These are phyloP conservation scores for Petrophora chlorosata DNA, from an alignment of 2,888 invertebrate species.

Conservation along the genomic window DNA sequence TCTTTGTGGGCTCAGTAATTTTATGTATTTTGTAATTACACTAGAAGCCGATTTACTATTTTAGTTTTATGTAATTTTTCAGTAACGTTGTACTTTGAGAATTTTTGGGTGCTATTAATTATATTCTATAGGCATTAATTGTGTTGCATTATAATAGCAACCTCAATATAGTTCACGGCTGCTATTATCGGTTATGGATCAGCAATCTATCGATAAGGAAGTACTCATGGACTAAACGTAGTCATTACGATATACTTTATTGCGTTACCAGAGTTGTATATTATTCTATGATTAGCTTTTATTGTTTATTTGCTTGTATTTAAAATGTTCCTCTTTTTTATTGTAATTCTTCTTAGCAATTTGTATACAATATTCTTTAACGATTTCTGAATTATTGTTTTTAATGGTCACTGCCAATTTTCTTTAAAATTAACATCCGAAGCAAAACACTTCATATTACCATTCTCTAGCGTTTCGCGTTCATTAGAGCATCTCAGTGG, in stretches of 20 bases:
- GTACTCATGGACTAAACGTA: not conserved
- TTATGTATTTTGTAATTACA: no score
- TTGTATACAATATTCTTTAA: no score
- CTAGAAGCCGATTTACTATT: no score
- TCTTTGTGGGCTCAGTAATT: no score
- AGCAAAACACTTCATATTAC: constrained; percentile 23
- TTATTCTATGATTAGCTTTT: not conserved
- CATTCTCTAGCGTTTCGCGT: constrained; percentile 22
- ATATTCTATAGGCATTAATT: no score
- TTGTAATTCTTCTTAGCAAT: no score
- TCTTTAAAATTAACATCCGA: constrained; percentile 22
- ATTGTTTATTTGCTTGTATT: not conserved
- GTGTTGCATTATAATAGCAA: not conserved
- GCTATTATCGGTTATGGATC: constrained; percentile 44
- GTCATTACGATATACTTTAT: constrained; percentile 3
- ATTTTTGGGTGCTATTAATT: no score
- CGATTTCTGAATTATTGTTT: not conserved
- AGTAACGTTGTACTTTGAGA: no score
- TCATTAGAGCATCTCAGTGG: constrained; percentile 16
- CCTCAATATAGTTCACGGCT: constrained; percentile 39
- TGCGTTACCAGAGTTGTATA: constrained; percentile 3
- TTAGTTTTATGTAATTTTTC: no score
- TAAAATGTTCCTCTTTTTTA: no score
- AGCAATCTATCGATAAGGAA: constrained; percentile 30
- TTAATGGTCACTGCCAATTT: constrained; percentile 16